A percentile compares a stretch with the other conserved stretches of the same genome.
Conservation (phyloP, 2,888 invertebrate genomes). For the Hemicrepidius hirtus region DNA sequence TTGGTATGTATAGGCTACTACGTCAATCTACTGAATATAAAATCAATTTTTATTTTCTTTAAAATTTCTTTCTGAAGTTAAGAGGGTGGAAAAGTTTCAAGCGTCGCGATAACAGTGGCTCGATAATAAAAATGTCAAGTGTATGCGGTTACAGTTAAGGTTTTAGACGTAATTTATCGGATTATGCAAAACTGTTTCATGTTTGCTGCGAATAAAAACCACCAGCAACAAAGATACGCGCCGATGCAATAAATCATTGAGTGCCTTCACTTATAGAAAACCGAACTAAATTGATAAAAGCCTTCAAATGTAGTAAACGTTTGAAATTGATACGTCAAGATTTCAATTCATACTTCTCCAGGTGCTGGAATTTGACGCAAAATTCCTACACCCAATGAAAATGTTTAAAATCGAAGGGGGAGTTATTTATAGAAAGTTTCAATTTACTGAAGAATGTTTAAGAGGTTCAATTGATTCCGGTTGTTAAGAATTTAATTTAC, state of each 20-base stretch:
- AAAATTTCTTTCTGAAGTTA: not conserved
- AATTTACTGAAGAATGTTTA: too few species aligned
- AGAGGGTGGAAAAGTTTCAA: not conserved
- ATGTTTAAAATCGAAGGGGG: too few species aligned
- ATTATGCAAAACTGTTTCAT: constrained; percentile 21
- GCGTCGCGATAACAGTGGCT: constrained; percentile 15
- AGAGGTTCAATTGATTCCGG: too few species aligned
- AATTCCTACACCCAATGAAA: too few species aligned
- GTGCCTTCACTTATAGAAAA: constrained; percentile 18
- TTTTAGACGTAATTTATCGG: constrained; percentile 20
- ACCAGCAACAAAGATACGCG: constrained; percentile 14
- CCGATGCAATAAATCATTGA: constrained; percentile 20
- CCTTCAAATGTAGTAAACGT: constrained; percentile 1
- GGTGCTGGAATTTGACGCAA: too few species aligned
- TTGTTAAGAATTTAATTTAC: too few species aligned
- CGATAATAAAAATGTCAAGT: constrained; percentile 21
- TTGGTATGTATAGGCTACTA: too few species aligned
- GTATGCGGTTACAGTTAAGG: constrained; percentile 13
- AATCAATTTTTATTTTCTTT: not conserved
- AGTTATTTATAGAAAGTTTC: too few species aligned
- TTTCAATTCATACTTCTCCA: too few species aligned
- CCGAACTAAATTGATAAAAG: constrained; percentile 18
- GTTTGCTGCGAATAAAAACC: constrained; percentile 17
- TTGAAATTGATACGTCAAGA: constrained; percentile 7
- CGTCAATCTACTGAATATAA: not conserved